Evolutionary conservation across 2,797 vertebrate genomes (phyloP), one percentile per base, ranked within the genome.

Genomic region (Vultur gryphus): DNA sequence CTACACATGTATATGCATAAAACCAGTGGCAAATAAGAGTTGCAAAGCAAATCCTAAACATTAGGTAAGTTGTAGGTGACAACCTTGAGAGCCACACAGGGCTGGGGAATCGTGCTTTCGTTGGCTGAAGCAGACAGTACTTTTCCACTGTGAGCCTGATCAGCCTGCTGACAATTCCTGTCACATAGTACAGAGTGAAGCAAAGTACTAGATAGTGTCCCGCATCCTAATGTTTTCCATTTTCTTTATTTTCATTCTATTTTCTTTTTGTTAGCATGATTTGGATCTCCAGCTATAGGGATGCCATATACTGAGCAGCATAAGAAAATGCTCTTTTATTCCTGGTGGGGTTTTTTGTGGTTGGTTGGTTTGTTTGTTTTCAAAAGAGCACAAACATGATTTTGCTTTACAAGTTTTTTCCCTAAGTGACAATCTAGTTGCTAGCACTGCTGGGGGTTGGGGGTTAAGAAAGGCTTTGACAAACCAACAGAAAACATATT

Each of bases 341-440:
- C 2, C 2, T 9, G 37, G 37, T 16, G 3, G 0, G 0, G 44
- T n/a, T 16, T 15, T 37, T 85, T 3, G 13, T 0, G 67, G 72
- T n/a, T 43, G 11, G 21, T 24, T 64, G 14, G 9, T 20, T 37
- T 23, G 1, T 18, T 28, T 1, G 2, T 20, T 23, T 1, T 29
- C 72, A 70, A 70, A 93, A 89, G 46, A 79, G 28, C 37, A 73
- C 39, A 89, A 89, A 41, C 11, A 25, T 16, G 11, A 48, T 79
- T 92, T 94, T 79, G 9, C 28, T 85, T 89, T 75, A 31, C 21
- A 52, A 12, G 24, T 10, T 61, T 89, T 79, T 69, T 18, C 39
- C 57, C 23, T 6, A 67, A 71, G 52, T 84, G 80, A 62, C 78
- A 66, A 43, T 20, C 33, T 51, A 44, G 66, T 25, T 90, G 73